These are phyloP conservation scores for Spea multiplicata DNA, from an alignment of 2,113 vertebrate species.

Conservation along the genomic window DNA sequence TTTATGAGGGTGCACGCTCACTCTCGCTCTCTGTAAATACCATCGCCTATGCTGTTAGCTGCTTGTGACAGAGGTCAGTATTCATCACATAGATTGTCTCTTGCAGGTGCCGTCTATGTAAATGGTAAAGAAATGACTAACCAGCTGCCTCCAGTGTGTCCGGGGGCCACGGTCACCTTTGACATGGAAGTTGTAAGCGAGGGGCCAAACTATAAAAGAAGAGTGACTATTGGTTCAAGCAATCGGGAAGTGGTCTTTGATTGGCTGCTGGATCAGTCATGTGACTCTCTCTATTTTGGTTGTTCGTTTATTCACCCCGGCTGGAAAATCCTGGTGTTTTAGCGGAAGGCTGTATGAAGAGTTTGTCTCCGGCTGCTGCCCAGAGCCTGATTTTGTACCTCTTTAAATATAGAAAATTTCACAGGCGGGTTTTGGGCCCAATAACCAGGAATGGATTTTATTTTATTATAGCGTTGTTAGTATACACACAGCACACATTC, in stretches of 20 bases:
- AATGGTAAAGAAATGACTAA: conserved; percentile 99
- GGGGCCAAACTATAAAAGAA: conserved; percentile 77
- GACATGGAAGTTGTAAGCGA: conserved; percentile 91
- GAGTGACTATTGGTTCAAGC: conserved; percentile 90
- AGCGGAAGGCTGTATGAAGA: conserved; percentile 13
- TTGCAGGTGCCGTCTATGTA: conserved; percentile 91
- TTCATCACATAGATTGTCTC: conserved; percentile 12
- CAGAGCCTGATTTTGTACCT: too few relatives aligned
- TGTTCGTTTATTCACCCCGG: conserved; percentile 89
- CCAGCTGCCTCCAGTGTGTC: conserved; percentile 85
- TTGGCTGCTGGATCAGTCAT: conserved; percentile 87
- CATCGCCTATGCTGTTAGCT: not conserved
- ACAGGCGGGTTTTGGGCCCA: not conserved
- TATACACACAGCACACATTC: not conserved
- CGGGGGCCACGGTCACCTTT: conserved; percentile 88
- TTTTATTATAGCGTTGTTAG: not conserved
- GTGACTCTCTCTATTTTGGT: conserved; percentile 86
- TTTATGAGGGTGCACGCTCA: too few relatives aligned
- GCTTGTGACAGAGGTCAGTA: not conserved
- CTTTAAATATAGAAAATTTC: too few relatives aligned
- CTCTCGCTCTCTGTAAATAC: too few relatives aligned
- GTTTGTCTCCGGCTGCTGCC: too few relatives aligned
- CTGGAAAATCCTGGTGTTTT: conserved; percentile 95
- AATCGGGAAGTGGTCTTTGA: conserved; percentile 97
- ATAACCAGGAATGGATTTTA: not conserved